These are phyloP conservation scores for Ophiothrix spiculata DNA, from an alignment of 35 echinoderm and acorn worm species.

Conservation along the genomic window DNA sequence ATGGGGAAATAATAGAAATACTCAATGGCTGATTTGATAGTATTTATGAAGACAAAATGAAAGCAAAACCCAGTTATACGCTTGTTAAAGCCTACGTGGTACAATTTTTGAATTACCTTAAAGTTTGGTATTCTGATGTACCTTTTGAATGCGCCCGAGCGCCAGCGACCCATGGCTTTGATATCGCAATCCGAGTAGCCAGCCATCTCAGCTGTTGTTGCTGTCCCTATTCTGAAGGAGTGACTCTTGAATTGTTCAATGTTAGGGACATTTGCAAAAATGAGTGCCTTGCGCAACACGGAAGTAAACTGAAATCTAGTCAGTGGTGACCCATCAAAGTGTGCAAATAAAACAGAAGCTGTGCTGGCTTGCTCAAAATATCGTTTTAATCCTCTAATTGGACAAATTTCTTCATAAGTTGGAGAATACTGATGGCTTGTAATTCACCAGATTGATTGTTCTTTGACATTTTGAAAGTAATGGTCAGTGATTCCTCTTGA, in stretches of 20 bases:
- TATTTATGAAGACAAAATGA: no score
- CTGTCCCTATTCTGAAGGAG: conserved; percentile 6
- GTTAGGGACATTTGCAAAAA: neutral
- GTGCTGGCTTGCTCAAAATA: neutral
- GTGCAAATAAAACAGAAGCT: neutral
- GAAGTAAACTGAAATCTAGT: neutral
- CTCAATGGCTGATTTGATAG: no score
- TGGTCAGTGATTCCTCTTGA: no score
- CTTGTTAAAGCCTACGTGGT: no score
- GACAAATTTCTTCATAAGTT: neutral
- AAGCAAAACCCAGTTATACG: no score
- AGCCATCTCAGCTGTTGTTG: neutral
- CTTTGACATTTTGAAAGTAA: neutral
- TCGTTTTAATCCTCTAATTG: neutral
- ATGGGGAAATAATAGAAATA: no score
- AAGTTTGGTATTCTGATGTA: no score
- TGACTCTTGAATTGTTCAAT: neutral
- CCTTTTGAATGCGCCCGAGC: neutral
- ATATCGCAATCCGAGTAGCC: neutral
- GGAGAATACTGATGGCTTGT: neutral
- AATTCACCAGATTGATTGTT: conserved; percentile 3
- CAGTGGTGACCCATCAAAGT: conserved; percentile 14
- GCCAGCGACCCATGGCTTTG: conserved; percentile 4
- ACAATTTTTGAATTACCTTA: no score
- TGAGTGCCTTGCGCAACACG: neutral